phyloP scores from a whole-genome alignment of 2,888 invertebrate species.

The Trichacis sp. region DNA sequence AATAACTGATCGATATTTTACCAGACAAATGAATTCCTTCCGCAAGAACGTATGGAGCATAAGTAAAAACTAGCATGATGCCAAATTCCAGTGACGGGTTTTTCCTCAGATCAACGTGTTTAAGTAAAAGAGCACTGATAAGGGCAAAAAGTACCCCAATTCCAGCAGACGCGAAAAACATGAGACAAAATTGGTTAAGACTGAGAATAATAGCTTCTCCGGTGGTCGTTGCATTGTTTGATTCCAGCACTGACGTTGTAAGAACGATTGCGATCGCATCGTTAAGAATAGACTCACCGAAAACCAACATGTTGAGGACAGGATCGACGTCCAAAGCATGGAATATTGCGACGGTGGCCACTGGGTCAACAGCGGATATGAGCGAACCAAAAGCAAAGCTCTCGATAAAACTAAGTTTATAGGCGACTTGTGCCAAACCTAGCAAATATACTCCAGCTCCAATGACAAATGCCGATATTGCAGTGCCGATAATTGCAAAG shows the following conservation, averaged over 20 bases:
- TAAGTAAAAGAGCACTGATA: constrained; percentile 90
- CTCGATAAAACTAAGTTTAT: constrained; percentile 92
- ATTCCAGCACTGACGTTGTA: constrained; percentile 87
- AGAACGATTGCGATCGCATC: constrained; percentile 99
- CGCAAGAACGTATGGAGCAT: constrained; percentile 97
- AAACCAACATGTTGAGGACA: constrained; percentile 98
- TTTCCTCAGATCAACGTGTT: constrained; percentile 95
- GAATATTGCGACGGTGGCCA: constrained; percentile 98
- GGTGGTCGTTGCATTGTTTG: constrained; percentile 77
- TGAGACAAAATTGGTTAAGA: constrained; percentile 90
- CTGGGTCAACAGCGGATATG: constrained; percentile 99
- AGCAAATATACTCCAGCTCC: constrained; percentile 96
- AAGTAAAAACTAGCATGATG: constrained; percentile 98
- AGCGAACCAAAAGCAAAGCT: constrained; percentile 98
- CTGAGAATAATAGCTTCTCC: constrained; percentile 90
- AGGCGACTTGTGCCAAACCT: constrained; percentile 92
- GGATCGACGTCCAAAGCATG: constrained; percentile 98
- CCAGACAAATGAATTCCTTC: constrained; percentile 96
- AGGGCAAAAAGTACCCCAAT: constrained; percentile 96
- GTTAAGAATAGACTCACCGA: constrained; percentile 95
- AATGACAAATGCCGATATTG: constrained; percentile 96
- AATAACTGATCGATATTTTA: constrained; percentile 59
- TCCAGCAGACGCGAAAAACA: constrained; percentile 98
- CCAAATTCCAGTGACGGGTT: constrained; percentile 99
- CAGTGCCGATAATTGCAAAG: constrained; percentile 97